Percentiles rank a stretch among this genome's conserved stretches.
Evolutionary conservation across 2,797 vertebrate genomes (phyloP).

Genomic region (Gallinago solitaria): DNA sequence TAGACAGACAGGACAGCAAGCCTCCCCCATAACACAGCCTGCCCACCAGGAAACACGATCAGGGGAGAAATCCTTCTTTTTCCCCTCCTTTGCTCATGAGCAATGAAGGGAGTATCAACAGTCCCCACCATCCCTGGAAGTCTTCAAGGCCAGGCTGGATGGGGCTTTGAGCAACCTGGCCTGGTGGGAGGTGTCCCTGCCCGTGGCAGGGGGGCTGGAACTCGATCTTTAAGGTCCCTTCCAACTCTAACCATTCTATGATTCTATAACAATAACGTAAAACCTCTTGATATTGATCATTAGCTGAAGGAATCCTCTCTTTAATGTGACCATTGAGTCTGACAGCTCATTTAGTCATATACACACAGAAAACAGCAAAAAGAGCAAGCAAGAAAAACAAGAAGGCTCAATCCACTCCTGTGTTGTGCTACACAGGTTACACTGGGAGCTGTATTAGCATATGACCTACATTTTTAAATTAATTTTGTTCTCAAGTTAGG

Average conservation of each 20-base stretch:
- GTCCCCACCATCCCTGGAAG: no score
- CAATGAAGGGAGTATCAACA: neutral
- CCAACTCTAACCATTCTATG: no score
- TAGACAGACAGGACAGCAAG: neutral
- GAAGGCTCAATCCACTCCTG: neutral
- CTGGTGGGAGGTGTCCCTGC: no score
- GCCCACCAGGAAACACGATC: neutral
- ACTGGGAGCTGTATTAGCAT: constrained; percentile 54
- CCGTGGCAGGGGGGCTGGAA: no score
- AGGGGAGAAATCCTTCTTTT: neutral
- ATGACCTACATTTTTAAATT: constrained; percentile 68
- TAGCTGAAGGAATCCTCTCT: neutral
- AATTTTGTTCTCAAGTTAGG: constrained; percentile 62
- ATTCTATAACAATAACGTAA: neutral
- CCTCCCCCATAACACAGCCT: neutral
- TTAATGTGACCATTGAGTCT: neutral
- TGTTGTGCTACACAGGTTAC: constrained; percentile 18
- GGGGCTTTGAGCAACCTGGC: no score
- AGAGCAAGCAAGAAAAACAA: neutral
- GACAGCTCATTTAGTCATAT: neutral
- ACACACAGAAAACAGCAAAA: neutral
- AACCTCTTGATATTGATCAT: neutral
- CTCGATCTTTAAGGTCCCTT: no score
- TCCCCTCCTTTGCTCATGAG: neutral
- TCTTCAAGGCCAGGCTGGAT: no score